Evolutionary conservation across 2,888 invertebrate species (phyloP).

Genomic region (Flabesymbios commensalis): DNA sequence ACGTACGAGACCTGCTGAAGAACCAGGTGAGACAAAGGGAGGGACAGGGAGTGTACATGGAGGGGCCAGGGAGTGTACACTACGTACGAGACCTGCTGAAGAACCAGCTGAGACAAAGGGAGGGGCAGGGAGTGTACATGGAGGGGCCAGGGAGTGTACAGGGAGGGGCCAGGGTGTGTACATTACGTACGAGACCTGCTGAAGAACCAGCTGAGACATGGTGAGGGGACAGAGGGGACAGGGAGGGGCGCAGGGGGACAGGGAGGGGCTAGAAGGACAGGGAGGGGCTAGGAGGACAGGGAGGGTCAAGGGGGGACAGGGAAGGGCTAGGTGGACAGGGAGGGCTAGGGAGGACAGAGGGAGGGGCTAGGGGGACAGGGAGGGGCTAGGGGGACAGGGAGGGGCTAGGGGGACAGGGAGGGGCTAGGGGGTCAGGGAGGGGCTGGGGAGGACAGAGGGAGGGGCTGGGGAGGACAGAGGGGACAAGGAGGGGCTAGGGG

Average conservation of each 20-base stretch:
- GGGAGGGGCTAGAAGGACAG: background rate
- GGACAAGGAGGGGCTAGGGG: constrained; percentile 1
- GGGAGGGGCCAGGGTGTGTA: background rate
- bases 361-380: background rate
- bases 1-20: background rate
- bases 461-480: background rate
- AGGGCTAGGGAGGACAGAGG: background rate
- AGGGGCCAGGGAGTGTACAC: constrained; percentile 64
- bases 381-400: background rate
- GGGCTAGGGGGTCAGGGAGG: background rate
- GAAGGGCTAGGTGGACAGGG: background rate
- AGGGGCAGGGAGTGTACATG: too few species aligned
- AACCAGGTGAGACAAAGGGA: background rate
- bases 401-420: background rate
- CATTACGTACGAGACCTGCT: background rate
- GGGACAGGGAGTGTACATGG: constrained; percentile 79
- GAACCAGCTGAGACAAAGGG: background rate
- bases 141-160: background rate
- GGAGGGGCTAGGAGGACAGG: background rate
- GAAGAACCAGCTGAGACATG: background rate
- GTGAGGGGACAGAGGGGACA: background rate
- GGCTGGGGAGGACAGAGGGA: background rate
- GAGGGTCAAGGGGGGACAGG: background rate
- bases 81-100: background rate
- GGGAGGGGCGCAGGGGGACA: background rate